Base-by-base conservation (phyloP, 2,888 invertebrate genomes). In the Heliothis peltigera region DNA sequence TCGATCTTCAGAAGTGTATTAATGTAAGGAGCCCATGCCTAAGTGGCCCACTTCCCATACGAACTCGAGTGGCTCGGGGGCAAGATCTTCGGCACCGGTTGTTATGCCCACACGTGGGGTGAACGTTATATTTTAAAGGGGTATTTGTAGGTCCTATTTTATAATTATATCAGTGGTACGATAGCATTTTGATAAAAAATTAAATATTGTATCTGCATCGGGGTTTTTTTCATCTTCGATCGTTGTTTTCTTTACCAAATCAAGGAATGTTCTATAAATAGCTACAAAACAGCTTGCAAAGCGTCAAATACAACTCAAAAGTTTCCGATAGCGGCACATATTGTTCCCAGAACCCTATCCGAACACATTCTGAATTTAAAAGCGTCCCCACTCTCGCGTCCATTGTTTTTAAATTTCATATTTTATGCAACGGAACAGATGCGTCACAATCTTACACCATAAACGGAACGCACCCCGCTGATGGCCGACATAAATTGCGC, bases 341-440 rank as follows among this genome's bases (percentile, higher is more conserved):
- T 52, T 49, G 17, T 49, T 47, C 19, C 32, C 10, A 63, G 67
- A 48, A 72, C 57, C 57, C 63, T 43, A 54, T 77, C 57, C 56
- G 46, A 61, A 42, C 49, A 70, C 62, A 70, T 77, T 76, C 75
- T 52, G 70, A 73, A 77, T 79, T 66, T 71, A 69, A 68, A 72
- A 60, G 7, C 48, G 35, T 51, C 71, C 67, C 60, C 78, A 76
- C 79, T 74, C 79, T 82, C 77, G 67, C 80, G 73, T 68, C 87
- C 84, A 84, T 89, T 89, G 87, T 89, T 89, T 89, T 87, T 85
- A 83, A 87, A 89, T 87, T 89, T 89, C 88, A 89, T 90, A 91
- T 91, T 91, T 91, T 91, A 92, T 89, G 89, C 90, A 89, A 87
- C 87, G 85, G 86, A 91, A 90, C 91, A 93, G 93, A 92, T 92